Evolutionary conservation across 2,113 vertebrate genomes (phyloP).

Genomic region (Cathartes aura): DNA sequence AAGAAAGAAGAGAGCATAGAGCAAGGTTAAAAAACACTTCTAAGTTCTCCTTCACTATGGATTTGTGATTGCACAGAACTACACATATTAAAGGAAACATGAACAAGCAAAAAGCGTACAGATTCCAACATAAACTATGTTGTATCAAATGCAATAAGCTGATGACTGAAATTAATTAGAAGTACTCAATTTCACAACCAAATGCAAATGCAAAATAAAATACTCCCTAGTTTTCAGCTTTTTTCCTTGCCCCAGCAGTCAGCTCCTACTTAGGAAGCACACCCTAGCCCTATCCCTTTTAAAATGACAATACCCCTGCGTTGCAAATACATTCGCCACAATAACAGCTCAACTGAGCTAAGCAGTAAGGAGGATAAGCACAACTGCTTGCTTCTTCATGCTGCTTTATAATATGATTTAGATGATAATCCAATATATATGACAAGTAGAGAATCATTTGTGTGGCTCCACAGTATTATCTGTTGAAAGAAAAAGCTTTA

Average conservation of each 20-base stretch:
- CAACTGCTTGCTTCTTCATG: background rate
- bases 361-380: background rate
- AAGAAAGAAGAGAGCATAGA: background rate
- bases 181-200: background rate
- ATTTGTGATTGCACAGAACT: background rate
- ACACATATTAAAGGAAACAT: background rate
- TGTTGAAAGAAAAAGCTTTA: background rate
- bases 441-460: background rate
- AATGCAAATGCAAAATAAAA: background rate
- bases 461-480: background rate
- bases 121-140: background rate
- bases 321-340: background rate
- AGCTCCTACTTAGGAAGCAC: background rate
- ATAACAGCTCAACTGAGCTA: background rate
- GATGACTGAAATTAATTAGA: background rate
- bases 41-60: background rate
- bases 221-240: background rate
- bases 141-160: background rate
- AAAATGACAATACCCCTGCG: background rate
- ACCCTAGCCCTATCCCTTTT: background rate
- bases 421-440: conserved; percentile 12
- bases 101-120: background rate
- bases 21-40: background rate
- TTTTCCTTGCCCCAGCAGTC: background rate
- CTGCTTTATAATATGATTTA: conserved; percentile 24